Evolutionary conservation across 2,888 invertebrate species (phyloP), one percentile per base, ranked within the genome.

Genomic region (Hoplodrina ambigua): DNA sequence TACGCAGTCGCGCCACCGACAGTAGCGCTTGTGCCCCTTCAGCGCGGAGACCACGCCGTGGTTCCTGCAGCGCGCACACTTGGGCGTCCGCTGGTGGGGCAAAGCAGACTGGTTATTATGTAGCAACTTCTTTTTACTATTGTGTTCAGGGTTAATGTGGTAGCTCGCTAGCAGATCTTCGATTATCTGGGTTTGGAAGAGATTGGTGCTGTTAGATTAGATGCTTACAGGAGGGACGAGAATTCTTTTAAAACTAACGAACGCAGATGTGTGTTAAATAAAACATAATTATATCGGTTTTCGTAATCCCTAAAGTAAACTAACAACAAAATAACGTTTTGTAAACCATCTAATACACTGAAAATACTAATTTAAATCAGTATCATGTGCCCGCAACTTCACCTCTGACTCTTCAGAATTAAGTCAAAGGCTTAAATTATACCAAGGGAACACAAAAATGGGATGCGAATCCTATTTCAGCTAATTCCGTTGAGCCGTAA

Each of bases 21-120:
- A 99, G 95, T 99, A 99, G 17, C 99, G 97, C 94, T 99, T 99
- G 96, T 98, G 98, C 0, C 99, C 99, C 95, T 99, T 99, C 68
- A 99, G 96, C 8, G 98, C 98, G 37, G 99, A 99, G 72, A 99
- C 99, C 80, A 99, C 99, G 85, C 99, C 99, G 96, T 99, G 99
- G 96, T 99, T 99, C 74, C 99, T 96, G 92, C 99, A 99, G 65
- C 99, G 97, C 72, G 99, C 99, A 95, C 99, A 99, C 95, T 99
- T 99, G 53, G 99, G 99, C 20, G 99, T 99, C 83, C 99, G 96
- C 92, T 96, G 94, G 50, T 84, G 84, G 78, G 84, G 84, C 75
- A 84, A 64, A 80, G 69, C 72, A 44, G 84, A 84, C 84, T 84
- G 78, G 76, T 84, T 83, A 85, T 80, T 74, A 81, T 84, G 84